Evolutionary conservation across 2,888 invertebrate genomes (phyloP).

Genomic region (Macrophya alboannulata): DNA sequence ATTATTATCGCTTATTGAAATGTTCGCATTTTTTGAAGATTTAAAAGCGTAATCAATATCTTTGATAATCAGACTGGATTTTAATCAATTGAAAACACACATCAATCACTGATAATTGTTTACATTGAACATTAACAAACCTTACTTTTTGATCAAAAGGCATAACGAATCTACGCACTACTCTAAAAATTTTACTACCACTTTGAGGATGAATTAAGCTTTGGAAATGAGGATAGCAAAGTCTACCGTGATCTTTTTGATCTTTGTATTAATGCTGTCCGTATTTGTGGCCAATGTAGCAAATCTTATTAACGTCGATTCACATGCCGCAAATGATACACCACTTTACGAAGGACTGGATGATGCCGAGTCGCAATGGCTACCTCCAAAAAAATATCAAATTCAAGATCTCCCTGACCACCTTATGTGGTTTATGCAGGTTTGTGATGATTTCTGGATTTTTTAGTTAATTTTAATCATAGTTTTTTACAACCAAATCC

Average conservation of each 20-base stretch:
- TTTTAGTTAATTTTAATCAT: not conserved
- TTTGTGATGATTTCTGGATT: slow-evolving; percentile 74
- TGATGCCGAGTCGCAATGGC: slow-evolving; percentile 62
- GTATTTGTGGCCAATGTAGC: slow-evolving; percentile 87
- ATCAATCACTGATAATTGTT: slow-evolving; percentile 34
- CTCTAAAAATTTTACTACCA: not conserved
- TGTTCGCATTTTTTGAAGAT: not conserved
- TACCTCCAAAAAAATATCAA: slow-evolving; percentile 71
- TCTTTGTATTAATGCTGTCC: slow-evolving; percentile 85
- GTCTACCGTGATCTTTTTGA: slow-evolving; percentile 83
- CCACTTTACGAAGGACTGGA: slow-evolving; percentile 59
- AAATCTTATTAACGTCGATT: slow-evolving; percentile 85
- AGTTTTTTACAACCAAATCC: not conserved
- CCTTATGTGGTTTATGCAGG: slow-evolving; percentile 91
- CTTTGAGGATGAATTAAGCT: slow-evolving; percentile 1
- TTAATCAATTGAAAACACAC: not conserved
- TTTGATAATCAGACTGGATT: not conserved
- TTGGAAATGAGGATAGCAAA: slow-evolving; percentile 85
- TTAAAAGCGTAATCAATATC: not conserved
- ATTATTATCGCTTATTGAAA: not conserved
- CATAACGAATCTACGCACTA: not conserved
- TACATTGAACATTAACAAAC: not conserved
- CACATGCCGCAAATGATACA: slow-evolving; percentile 67
- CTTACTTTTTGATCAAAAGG: not conserved
- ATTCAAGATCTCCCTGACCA: slow-evolving; percentile 83